A percentile compares a stretch with the other conserved stretches of the same genome.
Conservation (phyloP, 2,113 vertebrate genomes). For the Trinectes maculatus region DNA sequence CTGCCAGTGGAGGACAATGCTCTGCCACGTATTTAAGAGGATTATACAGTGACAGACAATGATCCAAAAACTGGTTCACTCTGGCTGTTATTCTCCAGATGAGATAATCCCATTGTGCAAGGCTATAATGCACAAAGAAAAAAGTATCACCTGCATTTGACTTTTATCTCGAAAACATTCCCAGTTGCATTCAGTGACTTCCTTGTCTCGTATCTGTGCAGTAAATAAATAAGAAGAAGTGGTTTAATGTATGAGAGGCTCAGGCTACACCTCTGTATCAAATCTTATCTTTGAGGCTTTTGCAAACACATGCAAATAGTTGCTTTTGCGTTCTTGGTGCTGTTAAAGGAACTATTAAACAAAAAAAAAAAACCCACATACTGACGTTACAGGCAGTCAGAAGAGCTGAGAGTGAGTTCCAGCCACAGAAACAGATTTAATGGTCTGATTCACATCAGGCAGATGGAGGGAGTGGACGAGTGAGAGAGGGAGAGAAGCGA, state of each 20-base stretch:
- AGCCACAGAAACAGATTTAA: constrained; percentile 7
- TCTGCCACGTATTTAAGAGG: constrained; percentile 3
- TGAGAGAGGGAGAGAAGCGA: constrained; percentile 31
- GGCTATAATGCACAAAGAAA: not conserved
- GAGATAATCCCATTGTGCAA: not conserved
- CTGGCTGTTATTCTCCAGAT: not conserved
- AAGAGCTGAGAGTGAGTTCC: constrained; percentile 5
- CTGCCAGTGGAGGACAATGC: not conserved
- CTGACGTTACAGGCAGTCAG: not conserved
- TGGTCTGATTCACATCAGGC: constrained; percentile 19
- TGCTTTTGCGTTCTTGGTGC: not conserved
- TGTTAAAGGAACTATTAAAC: constrained; percentile 11
- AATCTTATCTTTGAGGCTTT: constrained; percentile 5
- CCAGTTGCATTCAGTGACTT: not conserved
- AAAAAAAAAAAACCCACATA: not conserved
- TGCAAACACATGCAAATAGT: constrained; percentile 6
- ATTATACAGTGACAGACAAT: too few relatives aligned
- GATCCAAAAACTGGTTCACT: not conserved
- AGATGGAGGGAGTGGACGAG: constrained; percentile 9
- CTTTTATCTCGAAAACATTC: not conserved
- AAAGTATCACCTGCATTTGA: not conserved
- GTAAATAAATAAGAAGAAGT: not conserved
- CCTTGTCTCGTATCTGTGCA: not conserved
- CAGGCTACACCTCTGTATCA: too few relatives aligned
- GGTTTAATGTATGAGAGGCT: too few relatives aligned